Percentiles rank a stretch among this genome's conserved stretches.
phyloP scores from a whole-genome alignment of 2,888 invertebrate species.

The Rutpela maculata region DNA sequence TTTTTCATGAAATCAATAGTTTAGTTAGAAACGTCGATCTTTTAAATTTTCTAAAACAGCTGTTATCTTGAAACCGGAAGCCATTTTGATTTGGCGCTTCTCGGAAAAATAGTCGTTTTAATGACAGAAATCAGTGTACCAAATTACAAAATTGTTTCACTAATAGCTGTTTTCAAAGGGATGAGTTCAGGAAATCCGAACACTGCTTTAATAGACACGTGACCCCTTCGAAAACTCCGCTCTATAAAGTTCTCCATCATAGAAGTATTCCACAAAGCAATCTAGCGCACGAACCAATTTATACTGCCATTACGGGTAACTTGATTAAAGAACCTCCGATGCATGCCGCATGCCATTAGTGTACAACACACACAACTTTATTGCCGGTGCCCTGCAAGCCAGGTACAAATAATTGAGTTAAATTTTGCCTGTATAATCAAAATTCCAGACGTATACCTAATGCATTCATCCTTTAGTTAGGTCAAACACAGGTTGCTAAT shows the following conservation, averaged over 20 bases:
- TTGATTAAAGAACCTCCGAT: not conserved
- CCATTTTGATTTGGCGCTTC: too few relatives aligned
- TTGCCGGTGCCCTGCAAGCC: not conserved
- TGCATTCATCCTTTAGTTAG: conserved; percentile 29
- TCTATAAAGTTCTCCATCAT: not conserved
- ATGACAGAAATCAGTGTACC: too few relatives aligned
- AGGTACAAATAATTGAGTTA: conserved; percentile 38
- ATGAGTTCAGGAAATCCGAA: too few relatives aligned
- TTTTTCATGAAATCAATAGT: too few relatives aligned
- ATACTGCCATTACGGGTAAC: not conserved
- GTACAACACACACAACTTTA: conserved; percentile 3
- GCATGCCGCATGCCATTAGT: conserved; percentile 8
- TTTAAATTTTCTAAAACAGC: too few relatives aligned
- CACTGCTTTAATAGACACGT: not conserved
- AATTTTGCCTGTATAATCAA: conserved; percentile 27
- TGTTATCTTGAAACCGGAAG: too few relatives aligned
- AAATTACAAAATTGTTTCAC: too few relatives aligned
- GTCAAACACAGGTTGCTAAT: conserved; percentile 37
- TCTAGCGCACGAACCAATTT: not conserved
- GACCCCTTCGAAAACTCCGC: not conserved
- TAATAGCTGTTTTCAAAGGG: too few relatives aligned
- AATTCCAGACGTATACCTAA: conserved; percentile 35
- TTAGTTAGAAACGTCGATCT: too few relatives aligned
- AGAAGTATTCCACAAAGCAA: not conserved
- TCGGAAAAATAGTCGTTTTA: too few relatives aligned